These are phyloP conservation scores for Upupa epops DNA, from an alignment of 2,113 vertebrate genomes.

Conservation along the genomic window DNA sequence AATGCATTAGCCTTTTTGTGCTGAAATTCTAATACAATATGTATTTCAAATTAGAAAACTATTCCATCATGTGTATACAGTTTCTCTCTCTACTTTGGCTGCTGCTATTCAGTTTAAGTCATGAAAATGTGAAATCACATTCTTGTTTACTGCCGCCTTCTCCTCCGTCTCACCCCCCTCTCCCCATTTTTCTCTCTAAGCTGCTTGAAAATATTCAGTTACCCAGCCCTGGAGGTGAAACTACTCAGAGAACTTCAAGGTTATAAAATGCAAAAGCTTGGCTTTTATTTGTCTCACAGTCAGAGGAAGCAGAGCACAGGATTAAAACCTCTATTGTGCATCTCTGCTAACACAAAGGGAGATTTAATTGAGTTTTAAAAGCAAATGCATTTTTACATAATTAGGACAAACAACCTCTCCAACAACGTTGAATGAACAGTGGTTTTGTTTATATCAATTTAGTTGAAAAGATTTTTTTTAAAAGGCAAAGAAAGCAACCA, in stretches of 20 bases:
- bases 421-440: constrained; percentile 24
- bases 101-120: constrained; percentile 14
- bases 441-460: constrained; percentile 28
- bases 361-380: constrained; percentile 52
- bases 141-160: constrained; percentile 36
- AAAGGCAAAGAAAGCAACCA: neutral
- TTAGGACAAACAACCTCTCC: constrained; percentile 1
- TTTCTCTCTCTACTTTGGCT: neutral
- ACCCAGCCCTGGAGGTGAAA: constrained; percentile 72
- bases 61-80: neutral
- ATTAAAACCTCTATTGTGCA: constrained; percentile 49
- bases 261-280: constrained; percentile 72
- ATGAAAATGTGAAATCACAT: constrained; percentile 12
- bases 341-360: constrained; percentile 55
- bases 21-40: neutral
- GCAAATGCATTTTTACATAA: constrained; percentile 47
- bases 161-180: neutral
- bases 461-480: neutral
- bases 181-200: constrained; percentile 17
- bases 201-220: constrained; percentile 63
- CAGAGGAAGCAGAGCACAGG: constrained; percentile 45
- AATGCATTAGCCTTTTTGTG: neutral
- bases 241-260: constrained; percentile 72
- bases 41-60: constrained; percentile 23
- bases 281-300: constrained; percentile 72